Evolutionary conservation across 2,113 vertebrate genomes (phyloP).

Genomic region (Lanius ludovicianus): DNA sequence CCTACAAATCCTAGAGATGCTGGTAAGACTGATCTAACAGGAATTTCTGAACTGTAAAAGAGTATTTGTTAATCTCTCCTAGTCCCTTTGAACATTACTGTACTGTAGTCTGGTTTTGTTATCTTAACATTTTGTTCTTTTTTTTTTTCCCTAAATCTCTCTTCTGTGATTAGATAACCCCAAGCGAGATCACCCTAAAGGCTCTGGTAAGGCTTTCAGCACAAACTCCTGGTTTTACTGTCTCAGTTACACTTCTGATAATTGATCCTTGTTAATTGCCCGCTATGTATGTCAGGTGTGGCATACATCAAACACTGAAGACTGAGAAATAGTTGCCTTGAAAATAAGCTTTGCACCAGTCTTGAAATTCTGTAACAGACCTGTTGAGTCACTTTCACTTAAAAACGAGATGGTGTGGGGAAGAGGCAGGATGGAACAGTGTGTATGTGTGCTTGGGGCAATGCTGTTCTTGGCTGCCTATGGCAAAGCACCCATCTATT

Average conservation of each 20-base stretch:
- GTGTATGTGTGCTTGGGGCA: neutral
- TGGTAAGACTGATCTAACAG: constrained; percentile 22
- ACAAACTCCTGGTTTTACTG: neutral
- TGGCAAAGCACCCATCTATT: neutral
- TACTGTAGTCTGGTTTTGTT: neutral
- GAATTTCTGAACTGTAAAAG: neutral
- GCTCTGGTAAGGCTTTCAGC: constrained; percentile 12
- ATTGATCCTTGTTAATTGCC: neutral
- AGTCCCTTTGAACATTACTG: neutral
- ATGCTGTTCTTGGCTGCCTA: neutral
- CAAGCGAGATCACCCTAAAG: neutral
- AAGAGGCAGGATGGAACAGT: neutral
- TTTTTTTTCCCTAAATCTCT: neutral
- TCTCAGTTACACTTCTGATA: neutral
- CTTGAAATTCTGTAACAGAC: neutral
- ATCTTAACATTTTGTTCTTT: neutral
- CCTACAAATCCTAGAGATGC: neutral
- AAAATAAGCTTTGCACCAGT: neutral
- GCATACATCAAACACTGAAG: neutral
- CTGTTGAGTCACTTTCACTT: neutral
- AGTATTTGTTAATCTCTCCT: neutral
- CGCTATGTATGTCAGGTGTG: neutral
- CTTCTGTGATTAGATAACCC: neutral
- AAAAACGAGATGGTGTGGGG: neutral
- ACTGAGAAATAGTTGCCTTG: neutral